A percentile compares a stretch with the other conserved stretches of the same genome.
These are phyloP conservation scores for Drosophila niveifrons DNA, from an alignment of 2,888 invertebrate genomes.

Conservation along the genomic window DNA sequence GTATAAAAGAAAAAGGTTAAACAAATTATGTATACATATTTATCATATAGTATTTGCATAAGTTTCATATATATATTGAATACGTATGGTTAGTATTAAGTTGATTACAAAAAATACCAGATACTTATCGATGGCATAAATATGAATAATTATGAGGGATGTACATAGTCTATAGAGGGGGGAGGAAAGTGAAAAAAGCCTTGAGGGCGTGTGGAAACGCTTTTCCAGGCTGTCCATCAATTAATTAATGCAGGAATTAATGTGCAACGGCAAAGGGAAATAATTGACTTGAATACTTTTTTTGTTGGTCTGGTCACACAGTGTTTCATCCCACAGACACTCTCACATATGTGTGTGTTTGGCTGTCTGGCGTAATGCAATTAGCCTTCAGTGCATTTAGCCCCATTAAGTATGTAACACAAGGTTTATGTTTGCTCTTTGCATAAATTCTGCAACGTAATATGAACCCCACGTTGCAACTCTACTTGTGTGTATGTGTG, in stretches of 20 bases:
- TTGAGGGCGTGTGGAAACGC: constrained; percentile 7
- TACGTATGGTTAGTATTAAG: constrained; percentile 30
- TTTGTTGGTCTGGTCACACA: constrained; percentile 24
- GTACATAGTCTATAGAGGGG: background rate
- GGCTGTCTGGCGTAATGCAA: constrained; percentile 64
- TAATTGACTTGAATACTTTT: constrained; percentile 33
- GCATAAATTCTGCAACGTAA: constrained; percentile 74
- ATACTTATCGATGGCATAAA: constrained; percentile 14
- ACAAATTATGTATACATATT: constrained; percentile 61
- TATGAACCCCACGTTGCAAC: constrained; percentile 17
- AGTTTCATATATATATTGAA: constrained; percentile 14
- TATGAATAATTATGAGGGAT: constrained; percentile 5
- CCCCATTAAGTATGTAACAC: constrained; percentile 79
- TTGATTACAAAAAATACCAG: constrained; percentile 5
- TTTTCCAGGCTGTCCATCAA: constrained; percentile 7
- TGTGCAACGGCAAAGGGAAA: constrained; percentile 11
- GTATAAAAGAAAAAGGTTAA: constrained; percentile 60
- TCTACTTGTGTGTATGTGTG: too few relatives aligned
- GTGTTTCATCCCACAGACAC: constrained; percentile 7
- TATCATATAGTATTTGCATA: constrained; percentile 23
- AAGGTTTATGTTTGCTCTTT: constrained; percentile 77
- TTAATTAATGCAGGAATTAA: constrained; percentile 19
- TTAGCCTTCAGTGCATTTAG: constrained; percentile 71
- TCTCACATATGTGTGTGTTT: constrained; percentile 9
- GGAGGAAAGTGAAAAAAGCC: background rate